Conservation (phyloP, 2,797 vertebrate genomes). For the Peromyscus eremicus region DNA sequence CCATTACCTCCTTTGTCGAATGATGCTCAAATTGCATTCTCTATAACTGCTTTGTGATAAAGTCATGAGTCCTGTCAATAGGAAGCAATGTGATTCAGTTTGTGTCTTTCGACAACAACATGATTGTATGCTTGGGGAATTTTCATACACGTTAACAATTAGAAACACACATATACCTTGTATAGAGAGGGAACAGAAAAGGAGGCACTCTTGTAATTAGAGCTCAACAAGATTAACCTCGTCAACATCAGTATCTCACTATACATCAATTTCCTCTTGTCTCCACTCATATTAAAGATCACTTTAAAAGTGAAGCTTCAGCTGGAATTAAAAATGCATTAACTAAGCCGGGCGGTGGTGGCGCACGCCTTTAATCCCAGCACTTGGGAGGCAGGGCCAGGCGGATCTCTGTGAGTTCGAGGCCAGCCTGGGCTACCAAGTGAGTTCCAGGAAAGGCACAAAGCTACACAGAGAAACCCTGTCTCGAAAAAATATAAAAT, state of each 20-base stretch:
- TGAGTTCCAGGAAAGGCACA: too few relatives aligned
- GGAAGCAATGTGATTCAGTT: not conserved
- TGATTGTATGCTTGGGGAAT: not conserved
- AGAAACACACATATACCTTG: not conserved
- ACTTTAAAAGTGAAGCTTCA: not conserved
- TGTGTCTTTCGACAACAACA: not conserved
- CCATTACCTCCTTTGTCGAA: not conserved
- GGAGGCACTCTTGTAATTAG: not conserved
- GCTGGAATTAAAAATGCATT: conserved; percentile 12
- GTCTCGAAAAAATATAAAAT: too few relatives aligned
- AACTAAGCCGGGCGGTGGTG: too few relatives aligned
- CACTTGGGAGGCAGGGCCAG: too few relatives aligned
- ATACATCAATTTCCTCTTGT: conserved; percentile 17
- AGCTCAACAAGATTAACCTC: conserved; percentile 21
- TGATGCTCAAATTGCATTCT: not conserved
- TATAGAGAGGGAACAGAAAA: not conserved
- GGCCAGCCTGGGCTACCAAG: too few relatives aligned
- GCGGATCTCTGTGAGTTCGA: too few relatives aligned
- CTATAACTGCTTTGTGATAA: not conserved
- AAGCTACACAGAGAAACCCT: too few relatives aligned
- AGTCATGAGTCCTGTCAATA: not conserved
- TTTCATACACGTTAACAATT: not conserved
- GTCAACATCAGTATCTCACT: not conserved
- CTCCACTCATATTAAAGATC: not conserved
- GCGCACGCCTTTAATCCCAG: too few relatives aligned